These are phyloP conservation scores for Eublepharis macularius DNA, from an alignment of 2,113 vertebrate genomes.

Conservation along the genomic window DNA sequence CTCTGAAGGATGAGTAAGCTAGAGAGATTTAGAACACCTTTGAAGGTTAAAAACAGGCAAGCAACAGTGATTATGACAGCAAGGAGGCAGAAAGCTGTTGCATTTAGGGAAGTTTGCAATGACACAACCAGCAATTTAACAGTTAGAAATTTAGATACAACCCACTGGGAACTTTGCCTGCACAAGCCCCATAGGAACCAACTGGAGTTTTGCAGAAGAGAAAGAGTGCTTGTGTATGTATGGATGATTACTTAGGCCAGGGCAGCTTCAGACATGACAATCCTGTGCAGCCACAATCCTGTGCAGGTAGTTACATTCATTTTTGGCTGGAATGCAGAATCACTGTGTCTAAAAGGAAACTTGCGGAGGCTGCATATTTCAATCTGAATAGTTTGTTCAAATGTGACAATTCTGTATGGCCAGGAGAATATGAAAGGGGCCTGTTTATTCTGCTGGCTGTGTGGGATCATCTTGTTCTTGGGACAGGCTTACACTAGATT, in stretches of 20 bases:
- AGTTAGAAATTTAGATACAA: not conserved
- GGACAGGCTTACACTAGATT: not conserved
- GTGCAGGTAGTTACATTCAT: not conserved
- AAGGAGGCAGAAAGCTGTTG: not conserved
- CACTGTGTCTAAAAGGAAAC: not conserved
- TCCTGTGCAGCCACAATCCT: not conserved
- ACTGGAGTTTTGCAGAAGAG: not conserved
- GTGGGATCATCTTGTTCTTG: not conserved
- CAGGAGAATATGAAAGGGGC: not conserved
- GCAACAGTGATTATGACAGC: not conserved
- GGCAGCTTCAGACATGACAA: not conserved
- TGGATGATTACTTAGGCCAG: too few species aligned
- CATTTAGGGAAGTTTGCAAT: not conserved
- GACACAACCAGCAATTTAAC: not conserved
- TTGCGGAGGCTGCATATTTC: not conserved
- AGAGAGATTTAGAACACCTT: not conserved
- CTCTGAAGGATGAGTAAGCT: not conserved
- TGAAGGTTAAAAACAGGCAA: not conserved
- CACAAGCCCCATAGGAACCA: not conserved
- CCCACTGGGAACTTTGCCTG: not conserved
- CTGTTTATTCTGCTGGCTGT: not conserved
- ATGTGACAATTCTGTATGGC: not conserved
- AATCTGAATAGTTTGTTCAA: not conserved
- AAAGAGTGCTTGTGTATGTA: not conserved
- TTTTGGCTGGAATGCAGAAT: not conserved